Percentiles rank a stretch among this genome's conserved stretches.
Evolutionary conservation across 1,140 invertebrate species (phyloP).

Genomic region (Zaprionus inermis): DNA sequence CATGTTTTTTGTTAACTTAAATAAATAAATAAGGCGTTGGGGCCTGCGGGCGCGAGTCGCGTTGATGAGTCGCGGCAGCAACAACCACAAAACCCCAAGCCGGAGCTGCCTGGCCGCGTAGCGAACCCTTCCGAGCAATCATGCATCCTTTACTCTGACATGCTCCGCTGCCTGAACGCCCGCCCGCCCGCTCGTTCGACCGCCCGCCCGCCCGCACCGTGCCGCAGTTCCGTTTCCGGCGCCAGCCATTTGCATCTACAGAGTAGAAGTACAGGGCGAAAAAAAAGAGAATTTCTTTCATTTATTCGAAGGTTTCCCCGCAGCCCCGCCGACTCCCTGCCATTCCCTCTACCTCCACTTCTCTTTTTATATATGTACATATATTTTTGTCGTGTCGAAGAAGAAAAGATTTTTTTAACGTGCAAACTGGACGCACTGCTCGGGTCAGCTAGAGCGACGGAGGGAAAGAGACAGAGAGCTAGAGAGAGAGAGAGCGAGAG

Average conservation of each 20-base stretch:
- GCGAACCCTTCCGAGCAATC: slow-evolving; percentile 62
- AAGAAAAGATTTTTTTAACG: slow-evolving; percentile 71
- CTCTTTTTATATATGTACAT: slow-evolving; percentile 29
- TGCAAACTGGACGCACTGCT: slow-evolving; percentile 46
- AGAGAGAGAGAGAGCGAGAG: neutral
- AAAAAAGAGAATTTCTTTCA: slow-evolving; percentile 61
- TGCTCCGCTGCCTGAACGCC: slow-evolving; percentile 17
- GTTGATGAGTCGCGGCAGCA: slow-evolving; percentile 50
- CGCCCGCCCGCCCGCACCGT: slow-evolving; percentile 19
- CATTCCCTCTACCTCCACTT: neutral
- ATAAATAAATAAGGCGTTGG: slow-evolving; percentile 71
- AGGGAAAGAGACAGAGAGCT: neutral
- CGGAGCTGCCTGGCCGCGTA: slow-evolving; percentile 19
- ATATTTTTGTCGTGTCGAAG: slow-evolving; percentile 64
- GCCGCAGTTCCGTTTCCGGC: slow-evolving; percentile 78
- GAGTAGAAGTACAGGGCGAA: slow-evolving; percentile 9
- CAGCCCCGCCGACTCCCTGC: neutral
- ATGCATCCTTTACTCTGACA: slow-evolving; percentile 73
- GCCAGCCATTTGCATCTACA: slow-evolving; percentile 78
- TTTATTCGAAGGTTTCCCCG: slow-evolving; percentile 70
- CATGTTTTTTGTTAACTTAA: slow-evolving; percentile 63
- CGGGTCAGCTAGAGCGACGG: slow-evolving; percentile 22
- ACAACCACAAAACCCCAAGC: slow-evolving; percentile 60
- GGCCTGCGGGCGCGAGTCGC: slow-evolving; percentile 33
- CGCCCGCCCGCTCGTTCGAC: neutral